phyloP scores from a whole-genome alignment of 2,113 vertebrate species.

The Oreochromis spilurus region DNA sequence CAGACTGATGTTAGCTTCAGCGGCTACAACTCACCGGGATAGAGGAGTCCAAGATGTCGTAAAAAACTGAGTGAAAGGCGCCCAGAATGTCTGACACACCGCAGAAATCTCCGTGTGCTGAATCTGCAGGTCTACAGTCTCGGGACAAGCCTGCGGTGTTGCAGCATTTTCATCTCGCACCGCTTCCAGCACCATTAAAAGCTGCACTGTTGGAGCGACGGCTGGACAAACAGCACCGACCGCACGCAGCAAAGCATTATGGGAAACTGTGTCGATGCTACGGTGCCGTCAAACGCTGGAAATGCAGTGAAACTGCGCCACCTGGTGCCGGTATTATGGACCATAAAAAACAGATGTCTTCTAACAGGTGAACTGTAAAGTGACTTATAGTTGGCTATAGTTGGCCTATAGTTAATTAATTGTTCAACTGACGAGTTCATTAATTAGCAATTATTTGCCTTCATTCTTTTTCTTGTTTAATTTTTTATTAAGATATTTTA shows the following conservation, averaged over 20 bases:
- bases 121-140: neutral
- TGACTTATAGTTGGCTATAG: neutral
- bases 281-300: neutral
- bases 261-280: conserved; percentile 46
- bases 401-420: neutral
- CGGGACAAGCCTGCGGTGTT: conserved; percentile 1
- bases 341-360: neutral
- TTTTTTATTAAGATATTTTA: neutral
- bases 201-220: conserved; percentile 67
- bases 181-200: conserved; percentile 59
- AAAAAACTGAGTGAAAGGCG: neutral
- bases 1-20: conserved; percentile 35
- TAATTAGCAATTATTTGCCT: neutral
- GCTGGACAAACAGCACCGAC: conserved; percentile 58
- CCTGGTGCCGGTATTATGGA: conserved; percentile 15
- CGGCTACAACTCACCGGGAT: conserved; percentile 67
- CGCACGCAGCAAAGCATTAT: conserved; percentile 48
- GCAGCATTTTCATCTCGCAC: conserved; percentile 25
- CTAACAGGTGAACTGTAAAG: neutral
- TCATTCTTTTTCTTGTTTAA: neutral
- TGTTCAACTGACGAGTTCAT: neutral
- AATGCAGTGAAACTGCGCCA: neutral
- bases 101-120: neutral
- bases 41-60: conserved; percentile 1
- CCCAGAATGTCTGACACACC: neutral